Evolutionary conservation across 2,888 invertebrate genomes (phyloP).

Genomic region (Colletes collaris): DNA sequence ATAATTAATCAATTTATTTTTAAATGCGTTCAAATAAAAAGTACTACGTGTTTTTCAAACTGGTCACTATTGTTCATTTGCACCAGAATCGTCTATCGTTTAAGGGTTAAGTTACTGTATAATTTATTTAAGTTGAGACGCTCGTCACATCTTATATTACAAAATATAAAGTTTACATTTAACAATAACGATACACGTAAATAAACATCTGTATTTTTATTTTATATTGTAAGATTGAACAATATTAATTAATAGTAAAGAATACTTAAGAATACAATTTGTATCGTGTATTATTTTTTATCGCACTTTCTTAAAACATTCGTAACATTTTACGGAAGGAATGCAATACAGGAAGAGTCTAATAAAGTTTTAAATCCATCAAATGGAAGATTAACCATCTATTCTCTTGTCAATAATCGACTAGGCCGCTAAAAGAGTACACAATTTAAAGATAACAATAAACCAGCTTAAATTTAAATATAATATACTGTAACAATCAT

Average conservation of each 20-base stretch:
- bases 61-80: no score
- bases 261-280: slow-evolving; percentile 27
- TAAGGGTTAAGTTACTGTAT: no score
- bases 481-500: slow-evolving; percentile 9
- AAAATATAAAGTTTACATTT: neutral
- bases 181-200: slow-evolving; percentile 39
- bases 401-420: slow-evolving; percentile 77
- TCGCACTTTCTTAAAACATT: slow-evolving; percentile 29
- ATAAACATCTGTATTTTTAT: slow-evolving; percentile 48
- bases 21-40: no score
- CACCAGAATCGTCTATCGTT: no score
- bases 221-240: slow-evolving; percentile 32
- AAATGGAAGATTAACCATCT: slow-evolving; percentile 57
- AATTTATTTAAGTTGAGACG: no score
- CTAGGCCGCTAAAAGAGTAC: slow-evolving; percentile 78
- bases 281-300: slow-evolving; percentile 20
- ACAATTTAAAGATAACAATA: slow-evolving; percentile 23
- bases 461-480: slow-evolving; percentile 8
- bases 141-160: neutral
- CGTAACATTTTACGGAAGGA: slow-evolving; percentile 58
- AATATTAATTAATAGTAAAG: slow-evolving; percentile 41
- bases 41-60: no score
- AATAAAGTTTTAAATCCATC: slow-evolving; percentile 52
- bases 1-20: no score
- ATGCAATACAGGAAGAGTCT: slow-evolving; percentile 64